Conservation (phyloP, 2,888 invertebrate genomes). For the Macrosiphum euphorbiae region DNA sequence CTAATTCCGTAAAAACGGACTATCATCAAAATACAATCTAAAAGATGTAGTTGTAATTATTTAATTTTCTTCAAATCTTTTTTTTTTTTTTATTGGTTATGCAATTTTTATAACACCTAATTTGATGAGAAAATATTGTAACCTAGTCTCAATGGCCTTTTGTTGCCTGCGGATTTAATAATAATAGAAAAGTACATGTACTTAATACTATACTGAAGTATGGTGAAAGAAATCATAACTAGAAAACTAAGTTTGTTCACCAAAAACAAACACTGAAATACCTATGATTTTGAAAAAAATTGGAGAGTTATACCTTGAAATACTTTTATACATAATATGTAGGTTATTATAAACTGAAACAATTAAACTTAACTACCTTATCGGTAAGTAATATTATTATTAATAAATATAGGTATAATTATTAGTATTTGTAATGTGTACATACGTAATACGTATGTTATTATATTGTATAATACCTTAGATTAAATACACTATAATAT, state of each 20-base stretch:
- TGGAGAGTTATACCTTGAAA: not conserved
- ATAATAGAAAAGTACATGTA: not conserved
- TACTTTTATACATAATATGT: not conserved
- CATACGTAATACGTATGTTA: too few species aligned
- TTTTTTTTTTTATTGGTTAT: not conserved
- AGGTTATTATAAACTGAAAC: not conserved
- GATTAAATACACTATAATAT: too few species aligned
- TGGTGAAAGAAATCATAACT: not conserved
- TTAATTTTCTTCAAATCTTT: not conserved
- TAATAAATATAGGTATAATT: not conserved
- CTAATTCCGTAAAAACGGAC: not conserved
- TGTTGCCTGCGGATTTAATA: not conserved
- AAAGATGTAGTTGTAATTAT: not conserved
- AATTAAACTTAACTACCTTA: not conserved
- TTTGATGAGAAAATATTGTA: not conserved
- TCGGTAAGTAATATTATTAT: not conserved
- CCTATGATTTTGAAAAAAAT: too few species aligned
- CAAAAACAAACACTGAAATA: not conserved
- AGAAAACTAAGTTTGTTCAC: not conserved
- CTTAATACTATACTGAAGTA: not conserved
- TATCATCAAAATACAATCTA: not conserved
- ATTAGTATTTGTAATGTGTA: not conserved
- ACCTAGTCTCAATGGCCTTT: not conserved
- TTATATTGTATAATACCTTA: too few species aligned
- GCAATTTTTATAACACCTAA: not conserved